Evolutionary conservation across 1,140 invertebrate genomes (phyloP).

Genomic region (Magallana ariakensis): DNA sequence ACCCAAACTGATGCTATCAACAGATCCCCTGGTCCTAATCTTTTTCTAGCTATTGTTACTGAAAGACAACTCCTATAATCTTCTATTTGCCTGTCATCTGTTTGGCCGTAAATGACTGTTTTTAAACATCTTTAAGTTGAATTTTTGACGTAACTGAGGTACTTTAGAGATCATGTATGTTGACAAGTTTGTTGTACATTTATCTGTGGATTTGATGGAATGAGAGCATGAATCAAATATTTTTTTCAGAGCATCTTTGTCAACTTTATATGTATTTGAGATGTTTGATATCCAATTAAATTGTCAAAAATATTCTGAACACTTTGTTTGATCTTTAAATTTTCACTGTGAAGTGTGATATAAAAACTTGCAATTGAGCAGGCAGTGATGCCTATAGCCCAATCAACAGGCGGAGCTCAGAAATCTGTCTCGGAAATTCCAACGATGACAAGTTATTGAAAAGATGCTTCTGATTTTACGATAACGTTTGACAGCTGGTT

Average conservation of each 20-base stretch:
- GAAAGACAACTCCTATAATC: constrained; percentile 18
- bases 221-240: background rate
- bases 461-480: background rate
- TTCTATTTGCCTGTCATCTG: background rate
- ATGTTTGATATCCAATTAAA: background rate
- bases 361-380: background rate
- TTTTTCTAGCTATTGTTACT: background rate
- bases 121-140: background rate
- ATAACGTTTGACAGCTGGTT: constrained; percentile 18
- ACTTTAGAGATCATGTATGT: background rate
- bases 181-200: constrained; percentile 9
- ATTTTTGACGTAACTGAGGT: constrained; percentile 10
- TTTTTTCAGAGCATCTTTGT: background rate
- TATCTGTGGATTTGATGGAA: background rate
- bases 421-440: background rate
- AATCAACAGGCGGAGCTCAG: constrained; percentile 16
- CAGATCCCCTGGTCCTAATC: background rate
- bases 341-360: constrained; percentile 1
- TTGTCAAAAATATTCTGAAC: background rate
- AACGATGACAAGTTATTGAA: background rate
- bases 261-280: background rate
- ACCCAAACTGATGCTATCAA: constrained; percentile 18
- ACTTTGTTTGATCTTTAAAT: constrained; percentile 11
- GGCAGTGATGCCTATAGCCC: background rate
- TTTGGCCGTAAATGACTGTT: background rate